These are phyloP conservation scores for Nycteola revayana DNA, from an alignment of 2,888 invertebrate species.

Conservation along the genomic window DNA sequence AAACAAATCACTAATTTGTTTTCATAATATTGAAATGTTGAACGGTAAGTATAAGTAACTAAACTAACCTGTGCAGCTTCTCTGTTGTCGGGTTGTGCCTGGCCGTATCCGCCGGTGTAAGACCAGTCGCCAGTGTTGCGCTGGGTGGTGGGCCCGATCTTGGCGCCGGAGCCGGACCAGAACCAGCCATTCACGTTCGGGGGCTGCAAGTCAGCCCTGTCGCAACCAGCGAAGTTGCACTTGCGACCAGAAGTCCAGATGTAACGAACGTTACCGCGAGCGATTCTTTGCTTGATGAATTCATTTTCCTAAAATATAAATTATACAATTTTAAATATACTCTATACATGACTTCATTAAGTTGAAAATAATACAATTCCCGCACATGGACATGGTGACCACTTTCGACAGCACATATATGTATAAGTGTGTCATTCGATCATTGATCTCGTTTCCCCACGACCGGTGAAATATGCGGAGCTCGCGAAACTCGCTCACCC, in stretches of 20 bases:
- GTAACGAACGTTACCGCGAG: constrained; percentile 88
- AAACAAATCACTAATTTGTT: too few species aligned
- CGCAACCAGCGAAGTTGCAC: constrained; percentile 95
- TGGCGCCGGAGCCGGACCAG: constrained; percentile 96
- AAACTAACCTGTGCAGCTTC: constrained; percentile 90
- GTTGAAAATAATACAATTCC: too few species aligned
- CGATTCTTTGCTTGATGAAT: constrained; percentile 93
- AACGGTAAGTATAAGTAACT: too few species aligned
- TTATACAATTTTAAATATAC: too few species aligned
- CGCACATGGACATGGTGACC: background rate
- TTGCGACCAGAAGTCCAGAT: constrained; percentile 97
- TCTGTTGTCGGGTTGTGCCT: constrained; percentile 94
- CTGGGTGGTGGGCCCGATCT: constrained; percentile 93
- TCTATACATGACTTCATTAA: too few species aligned
- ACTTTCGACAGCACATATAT: constrained; percentile 5
- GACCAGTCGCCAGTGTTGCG: constrained; percentile 96
- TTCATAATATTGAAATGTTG: too few species aligned
- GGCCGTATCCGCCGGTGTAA: constrained; percentile 92
- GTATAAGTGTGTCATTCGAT: constrained; percentile 9
- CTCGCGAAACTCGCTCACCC: constrained; percentile 15
- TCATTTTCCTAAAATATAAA: constrained; percentile 85
- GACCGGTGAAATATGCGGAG: constrained; percentile 17
- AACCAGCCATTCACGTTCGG: constrained; percentile 95
- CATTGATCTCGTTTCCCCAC: constrained; percentile 12
- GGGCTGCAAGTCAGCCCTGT: constrained; percentile 91